These are phyloP conservation scores for Tromatobia lineatoria DNA, from an alignment of 2,888 invertebrate species.

Conservation along the genomic window DNA sequence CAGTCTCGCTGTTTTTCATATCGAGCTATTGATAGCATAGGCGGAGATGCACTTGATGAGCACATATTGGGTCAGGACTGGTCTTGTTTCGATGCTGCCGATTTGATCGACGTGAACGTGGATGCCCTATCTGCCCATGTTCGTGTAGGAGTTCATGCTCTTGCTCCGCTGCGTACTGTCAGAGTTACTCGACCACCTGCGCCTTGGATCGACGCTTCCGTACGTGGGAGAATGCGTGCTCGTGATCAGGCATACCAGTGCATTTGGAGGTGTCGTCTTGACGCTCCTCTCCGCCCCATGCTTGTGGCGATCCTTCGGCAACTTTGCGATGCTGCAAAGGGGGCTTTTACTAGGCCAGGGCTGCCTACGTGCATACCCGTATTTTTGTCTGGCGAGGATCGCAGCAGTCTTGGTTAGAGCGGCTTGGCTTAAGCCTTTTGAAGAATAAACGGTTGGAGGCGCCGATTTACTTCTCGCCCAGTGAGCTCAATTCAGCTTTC, in stretches of 20 bases:
- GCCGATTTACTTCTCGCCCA: background rate
- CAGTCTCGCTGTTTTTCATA: background rate
- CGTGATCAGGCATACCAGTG: background rate
- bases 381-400: background rate
- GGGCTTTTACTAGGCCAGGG: background rate
- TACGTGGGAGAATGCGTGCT: background rate
- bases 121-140: background rate
- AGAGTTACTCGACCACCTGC: too few relatives aligned
- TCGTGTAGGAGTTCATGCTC: background rate
- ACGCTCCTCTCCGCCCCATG: background rate
- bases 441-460: background rate
- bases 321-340: background rate
- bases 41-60: background rate
- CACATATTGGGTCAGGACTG: background rate
- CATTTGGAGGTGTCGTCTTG: background rate
- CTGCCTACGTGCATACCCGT: background rate
- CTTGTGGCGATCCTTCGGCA: background rate
- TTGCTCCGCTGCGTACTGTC: too few relatives aligned
- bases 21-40: background rate
- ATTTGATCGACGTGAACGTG: background rate
- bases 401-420: constrained; percentile 4
- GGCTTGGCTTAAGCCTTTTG: background rate
- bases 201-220: background rate
- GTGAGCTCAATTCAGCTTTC: constrained; percentile 6
- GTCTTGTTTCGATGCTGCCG: background rate